Evolutionary conservation across 2,113 vertebrate genomes (phyloP), one percentile per base, ranked within the genome.

Genomic region (Mustelus asterias): DNA sequence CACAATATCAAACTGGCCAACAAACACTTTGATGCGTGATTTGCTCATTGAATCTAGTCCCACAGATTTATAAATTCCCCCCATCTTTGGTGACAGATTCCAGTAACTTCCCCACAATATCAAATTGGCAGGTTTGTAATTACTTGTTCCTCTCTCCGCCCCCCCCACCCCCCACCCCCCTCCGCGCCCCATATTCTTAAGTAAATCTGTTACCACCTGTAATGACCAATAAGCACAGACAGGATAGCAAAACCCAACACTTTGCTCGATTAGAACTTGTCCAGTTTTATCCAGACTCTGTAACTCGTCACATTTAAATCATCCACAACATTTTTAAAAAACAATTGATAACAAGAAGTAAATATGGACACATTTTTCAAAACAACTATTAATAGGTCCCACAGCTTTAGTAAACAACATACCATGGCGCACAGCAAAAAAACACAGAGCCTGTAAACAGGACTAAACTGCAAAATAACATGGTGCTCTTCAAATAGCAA

Each of bases 321-420:
- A 90, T 60, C 88, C 54, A 60, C 26, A 48, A 44, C 41, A 90
- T 33, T 5, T 29, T 90, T 54, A 54, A 60, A 89, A n/a, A 90
- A 16, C 54, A 90, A 14, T 60, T 2, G 13, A 33, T 16, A 16
- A 33, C 54, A 90, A 54, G 48, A 60, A 60, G 54, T 60, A 90
- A 90, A 18, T 60, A 60, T 60, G 88, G 48, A 24, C 29, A 90
- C 48, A 90, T n/a, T 90, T 60, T 60, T 60, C 88, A 90, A 90
- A 90, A 90, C 88, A 90, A 90, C 88, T 90, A 60, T 33, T 90
- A 83, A 83, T 83, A 83, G 37, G 18, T 83, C 80, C 78, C 80
- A 22, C 37, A 20, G 37, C 37, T 83, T 83, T 37, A 83, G 80
- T 83, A 83, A 83, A 83, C 80, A 83, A 83, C 80, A 20, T 83